Conservation (phyloP, 92 coral and sea anemone genomes). For the Porites cylindrica region DNA sequence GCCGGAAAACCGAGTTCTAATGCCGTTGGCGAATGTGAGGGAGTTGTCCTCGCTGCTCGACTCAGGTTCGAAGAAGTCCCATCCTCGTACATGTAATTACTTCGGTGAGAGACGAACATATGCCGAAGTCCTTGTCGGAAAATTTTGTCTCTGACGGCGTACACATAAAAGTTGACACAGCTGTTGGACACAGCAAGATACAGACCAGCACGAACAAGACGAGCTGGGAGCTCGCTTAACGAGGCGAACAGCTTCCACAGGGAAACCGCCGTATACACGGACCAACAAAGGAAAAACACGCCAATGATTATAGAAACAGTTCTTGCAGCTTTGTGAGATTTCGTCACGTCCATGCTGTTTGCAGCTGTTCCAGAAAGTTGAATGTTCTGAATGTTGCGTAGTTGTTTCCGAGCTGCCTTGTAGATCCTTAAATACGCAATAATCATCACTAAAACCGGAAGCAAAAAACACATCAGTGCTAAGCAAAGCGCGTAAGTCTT, state of each 20-base stretch:
- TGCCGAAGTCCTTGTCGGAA: conserved; percentile 46
- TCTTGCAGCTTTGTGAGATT: conserved; percentile 32
- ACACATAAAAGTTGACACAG: conserved; percentile 52
- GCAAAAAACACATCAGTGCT: conserved; percentile 36
- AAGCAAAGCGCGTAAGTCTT: conserved; percentile 47
- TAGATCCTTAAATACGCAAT: conserved; percentile 39
- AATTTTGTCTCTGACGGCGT: conserved; percentile 51
- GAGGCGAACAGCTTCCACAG: conserved; percentile 57
- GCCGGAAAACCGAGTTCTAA: neutral
- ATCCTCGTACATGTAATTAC: neutral
- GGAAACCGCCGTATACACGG: conserved; percentile 41
- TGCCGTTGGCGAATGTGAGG: neutral
- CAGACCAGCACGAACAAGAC: conserved; percentile 48
- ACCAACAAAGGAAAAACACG: conserved; percentile 54
- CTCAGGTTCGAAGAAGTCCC: conserved; percentile 23
- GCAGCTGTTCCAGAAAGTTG: conserved; percentile 25
- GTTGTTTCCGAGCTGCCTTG: conserved; percentile 37
- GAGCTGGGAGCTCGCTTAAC: conserved; percentile 36
- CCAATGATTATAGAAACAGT: conserved; percentile 53
- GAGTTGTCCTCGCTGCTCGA: conserved; percentile 1
- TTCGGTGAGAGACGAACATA: conserved; percentile 11
- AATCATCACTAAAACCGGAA: conserved; percentile 45
- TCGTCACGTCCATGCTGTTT: neutral
- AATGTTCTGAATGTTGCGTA: conserved; percentile 27
- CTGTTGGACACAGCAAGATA: conserved; percentile 60